phyloP scores from a whole-genome alignment of 2,797 vertebrate genomes.

The Eutrigla gurnardus region DNA sequence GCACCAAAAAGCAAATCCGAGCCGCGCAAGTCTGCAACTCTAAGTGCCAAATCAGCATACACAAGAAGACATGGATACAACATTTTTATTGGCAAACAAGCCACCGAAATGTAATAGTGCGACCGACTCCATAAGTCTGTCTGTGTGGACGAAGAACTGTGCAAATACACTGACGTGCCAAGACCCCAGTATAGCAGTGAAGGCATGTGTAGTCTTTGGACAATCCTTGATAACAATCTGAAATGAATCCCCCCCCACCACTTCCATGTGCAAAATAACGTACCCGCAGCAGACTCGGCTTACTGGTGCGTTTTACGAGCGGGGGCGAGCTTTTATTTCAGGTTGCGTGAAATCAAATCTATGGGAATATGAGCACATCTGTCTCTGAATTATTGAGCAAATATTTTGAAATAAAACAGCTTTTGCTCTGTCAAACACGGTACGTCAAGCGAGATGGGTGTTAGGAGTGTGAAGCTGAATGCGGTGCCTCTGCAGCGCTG shows the following conservation, averaged over 20 bases:
- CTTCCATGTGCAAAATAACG: conserved; percentile 69
- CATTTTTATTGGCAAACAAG: conserved; percentile 73
- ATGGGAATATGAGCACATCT: conserved; percentile 75
- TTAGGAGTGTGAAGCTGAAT: conserved; percentile 59
- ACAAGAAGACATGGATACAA: conserved; percentile 67
- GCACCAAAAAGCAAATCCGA: conserved; percentile 39
- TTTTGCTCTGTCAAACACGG: conserved; percentile 76
- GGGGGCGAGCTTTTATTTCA: conserved; percentile 67
- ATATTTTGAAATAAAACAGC: conserved; percentile 82
- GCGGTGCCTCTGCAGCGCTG: conserved; percentile 38
- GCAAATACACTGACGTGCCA: conserved; percentile 72
- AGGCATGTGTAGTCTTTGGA: conserved; percentile 82
- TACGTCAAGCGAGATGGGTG: conserved; percentile 66
- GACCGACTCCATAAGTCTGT: conserved; percentile 70
- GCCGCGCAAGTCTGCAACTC: conserved; percentile 23
- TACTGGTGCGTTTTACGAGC: conserved; percentile 64
- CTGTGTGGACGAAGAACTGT: conserved; percentile 68
- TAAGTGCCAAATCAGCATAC: conserved; percentile 69
- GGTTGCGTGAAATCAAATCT: conserved; percentile 77
- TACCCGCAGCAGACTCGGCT: conserved; percentile 66
- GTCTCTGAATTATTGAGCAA: conserved; percentile 80
- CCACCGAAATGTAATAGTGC: conserved; percentile 67
- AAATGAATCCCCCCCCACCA: conserved; percentile 62
- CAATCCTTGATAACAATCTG: conserved; percentile 81
- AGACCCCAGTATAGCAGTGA: conserved; percentile 73